Conservation (phyloP, 2,113 vertebrate species). For the Ranitomeya variabilis region DNA sequence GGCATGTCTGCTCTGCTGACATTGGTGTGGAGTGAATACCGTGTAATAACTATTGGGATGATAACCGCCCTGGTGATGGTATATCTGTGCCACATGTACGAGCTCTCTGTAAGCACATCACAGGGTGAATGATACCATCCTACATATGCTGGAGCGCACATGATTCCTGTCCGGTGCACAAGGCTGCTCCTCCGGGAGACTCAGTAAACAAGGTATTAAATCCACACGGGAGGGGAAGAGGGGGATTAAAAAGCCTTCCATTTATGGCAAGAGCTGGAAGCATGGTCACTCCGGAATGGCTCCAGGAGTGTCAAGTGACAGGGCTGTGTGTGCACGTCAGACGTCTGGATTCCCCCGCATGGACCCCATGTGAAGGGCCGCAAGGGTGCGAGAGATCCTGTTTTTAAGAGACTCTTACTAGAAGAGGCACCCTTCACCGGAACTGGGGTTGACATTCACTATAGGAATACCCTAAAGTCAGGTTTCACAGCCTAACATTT, state of each 20-base stretch:
- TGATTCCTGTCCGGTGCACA: constrained; percentile 59
- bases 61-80: not conserved
- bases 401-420: constrained; percentile 56
- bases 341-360: constrained; percentile 66
- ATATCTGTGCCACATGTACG: not conserved
- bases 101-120: not conserved
- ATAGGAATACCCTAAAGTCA: not conserved
- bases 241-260: constrained; percentile 66
- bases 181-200: constrained; percentile 60
- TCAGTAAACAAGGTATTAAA: constrained; percentile 67
- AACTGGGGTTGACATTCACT: not conserved
- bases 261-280: constrained; percentile 71
- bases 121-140: constrained; percentile 8
- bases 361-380: constrained; percentile 60
- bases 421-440: constrained; percentile 9
- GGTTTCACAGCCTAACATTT: not conserved
- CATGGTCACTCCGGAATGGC: constrained; percentile 65
- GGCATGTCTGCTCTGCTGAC: not conserved
- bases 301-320: constrained; percentile 68
- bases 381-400: constrained; percentile 61
- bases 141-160: constrained; percentile 24
- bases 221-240: constrained; percentile 58
- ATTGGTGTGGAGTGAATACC: not conserved
- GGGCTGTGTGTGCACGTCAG: constrained; percentile 69
- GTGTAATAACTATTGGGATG: not conserved